Conservation (phyloP, 2,797 vertebrate genomes). For the Euthynnus affinis region DNA sequence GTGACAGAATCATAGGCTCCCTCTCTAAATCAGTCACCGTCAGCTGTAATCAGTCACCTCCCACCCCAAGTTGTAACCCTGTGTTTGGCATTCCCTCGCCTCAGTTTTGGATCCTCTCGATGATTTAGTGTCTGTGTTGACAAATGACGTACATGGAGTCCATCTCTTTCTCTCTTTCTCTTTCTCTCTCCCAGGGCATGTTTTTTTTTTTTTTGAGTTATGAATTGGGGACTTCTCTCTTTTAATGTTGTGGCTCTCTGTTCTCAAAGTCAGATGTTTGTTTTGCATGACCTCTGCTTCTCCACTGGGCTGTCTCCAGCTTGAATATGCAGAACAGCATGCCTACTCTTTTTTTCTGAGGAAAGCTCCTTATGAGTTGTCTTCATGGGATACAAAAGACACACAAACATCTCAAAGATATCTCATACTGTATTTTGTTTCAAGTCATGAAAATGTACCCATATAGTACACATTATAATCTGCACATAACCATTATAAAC, state of each 20-base stretch:
- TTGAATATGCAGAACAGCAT: constrained; percentile 72
- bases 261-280: constrained; percentile 40
- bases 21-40: constrained; percentile 59
- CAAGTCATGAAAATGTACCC: background rate
- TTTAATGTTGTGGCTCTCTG: constrained; percentile 35
- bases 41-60: constrained; percentile 61
- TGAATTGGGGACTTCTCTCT: constrained; percentile 37
- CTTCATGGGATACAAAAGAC: constrained; percentile 21
- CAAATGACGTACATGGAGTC: constrained; percentile 33
- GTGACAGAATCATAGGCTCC: constrained; percentile 81
- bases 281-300: constrained; percentile 67
- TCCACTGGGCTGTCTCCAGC: constrained; percentile 44
- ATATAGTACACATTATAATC: background rate
- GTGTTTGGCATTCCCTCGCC: constrained; percentile 63
- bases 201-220: constrained; percentile 40
- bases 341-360: constrained; percentile 29
- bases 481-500: background rate
- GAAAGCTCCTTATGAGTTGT: constrained; percentile 23
- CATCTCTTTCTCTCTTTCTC: constrained; percentile 42
- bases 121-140: constrained; percentile 59
- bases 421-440: background rate
- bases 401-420: constrained; percentile 44
- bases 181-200: constrained; percentile 56
- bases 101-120: constrained; percentile 44
- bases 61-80: constrained; percentile 53